A percentile compares a stretch with the other conserved stretches of the same genome.
Conservation (phyloP, 2,888 invertebrate genomes). For the Drosophila lutescens region DNA sequence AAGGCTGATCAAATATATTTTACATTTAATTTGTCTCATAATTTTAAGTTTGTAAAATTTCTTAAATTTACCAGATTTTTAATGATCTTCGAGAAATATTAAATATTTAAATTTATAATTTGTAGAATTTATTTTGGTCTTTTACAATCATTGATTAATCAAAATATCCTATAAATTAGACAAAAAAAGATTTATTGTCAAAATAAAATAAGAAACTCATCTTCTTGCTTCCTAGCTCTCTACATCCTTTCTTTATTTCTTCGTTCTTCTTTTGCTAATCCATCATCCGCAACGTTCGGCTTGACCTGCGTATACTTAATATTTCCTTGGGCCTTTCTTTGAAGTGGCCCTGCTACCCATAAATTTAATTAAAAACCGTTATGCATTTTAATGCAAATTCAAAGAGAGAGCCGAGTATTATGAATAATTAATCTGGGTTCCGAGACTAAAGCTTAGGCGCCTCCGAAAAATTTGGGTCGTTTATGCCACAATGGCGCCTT, state of each 20-base stretch:
- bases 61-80: too few relatives aligned
- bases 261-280: slow-evolving; percentile 8
- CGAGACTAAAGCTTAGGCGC: slow-evolving; percentile 44
- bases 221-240: background rate
- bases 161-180: too few relatives aligned
- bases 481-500: slow-evolving; percentile 75
- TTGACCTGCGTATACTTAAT: slow-evolving; percentile 35
- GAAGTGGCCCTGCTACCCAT: slow-evolving; percentile 20
- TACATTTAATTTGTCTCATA: too few relatives aligned
- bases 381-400: slow-evolving; percentile 72
- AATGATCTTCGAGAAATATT: too few relatives aligned
- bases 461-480: slow-evolving; percentile 69
- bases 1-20: too few relatives aligned
- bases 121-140: too few relatives aligned
- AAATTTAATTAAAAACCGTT: slow-evolving; percentile 58
- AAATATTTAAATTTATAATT: too few relatives aligned
- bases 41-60: too few relatives aligned
- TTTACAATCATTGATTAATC: too few relatives aligned
- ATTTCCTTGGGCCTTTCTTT: slow-evolving; percentile 21
- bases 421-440: slow-evolving; percentile 71
- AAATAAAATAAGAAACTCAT: background rate
- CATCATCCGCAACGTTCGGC: background rate
- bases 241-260: too few relatives aligned
- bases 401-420: slow-evolving; percentile 38
- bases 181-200: background rate